Base-by-base conservation (phyloP, 2,797 vertebrate species). In the Crenuchus spilurus region DNA sequence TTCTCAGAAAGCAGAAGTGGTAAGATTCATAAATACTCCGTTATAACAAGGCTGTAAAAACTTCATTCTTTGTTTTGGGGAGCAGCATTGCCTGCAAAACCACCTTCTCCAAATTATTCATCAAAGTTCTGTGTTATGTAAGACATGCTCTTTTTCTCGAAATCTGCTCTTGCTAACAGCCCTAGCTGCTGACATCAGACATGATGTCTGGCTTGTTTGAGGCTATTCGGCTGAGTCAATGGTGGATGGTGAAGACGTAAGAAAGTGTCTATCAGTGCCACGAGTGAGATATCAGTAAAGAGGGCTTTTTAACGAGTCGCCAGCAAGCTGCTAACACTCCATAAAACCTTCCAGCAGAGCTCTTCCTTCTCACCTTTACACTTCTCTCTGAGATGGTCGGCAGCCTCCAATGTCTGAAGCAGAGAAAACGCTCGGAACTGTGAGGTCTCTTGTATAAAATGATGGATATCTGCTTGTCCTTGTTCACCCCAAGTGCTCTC, bases 391-490 rank as follows among this genome's bases (percentile, higher is more conserved):
- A 75, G 67, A 74, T 67, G 37, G 70, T 55, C 18, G 20, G 37
- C 13, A 30, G 46, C 49, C n/a, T 9, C 67, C 39, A 28, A 41
- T 28, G 9, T 71, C 57, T 64, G 62, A 48, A 35, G 52, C 24
- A 26, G 44, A 52, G 39, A 35, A 66, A 52, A 39, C 14, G 57
- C 51, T 83, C 55, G 66, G 71, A 80, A 75, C 72, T 82, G 72
- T 66, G 42, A 68, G 71, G 70, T 71, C 66, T 76, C 70, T 70
- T 51, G 62, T 77, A 75, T 60, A 74, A 54, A 70, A 68, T 71
- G 70, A 82, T 73, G 55, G 55, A 66, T 70, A 37, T 70, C 57
- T 62, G 24, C 22, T 46, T 44, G 20, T 24, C 44, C 7, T 4
- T 65, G 51, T 58, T 18, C 48, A 55, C 51, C 18, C n/a, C 54